phyloP scores from a whole-genome alignment of 2,113 vertebrate species.

The Saccopteryx bilineata region DNA sequence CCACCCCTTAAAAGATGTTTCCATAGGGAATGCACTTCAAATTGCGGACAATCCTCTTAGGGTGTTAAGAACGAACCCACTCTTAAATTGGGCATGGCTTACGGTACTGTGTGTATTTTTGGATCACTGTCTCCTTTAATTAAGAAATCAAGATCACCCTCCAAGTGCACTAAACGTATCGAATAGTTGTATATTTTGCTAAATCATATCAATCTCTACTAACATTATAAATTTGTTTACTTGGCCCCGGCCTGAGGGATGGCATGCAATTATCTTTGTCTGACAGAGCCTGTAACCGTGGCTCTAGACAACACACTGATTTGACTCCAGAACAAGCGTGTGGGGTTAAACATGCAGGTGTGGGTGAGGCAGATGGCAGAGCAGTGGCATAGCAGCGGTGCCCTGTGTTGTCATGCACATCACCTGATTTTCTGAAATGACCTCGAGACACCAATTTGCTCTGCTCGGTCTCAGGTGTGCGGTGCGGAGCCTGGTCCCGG shows the following conservation, averaged over 20 bases:
- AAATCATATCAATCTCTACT: conserved; percentile 55
- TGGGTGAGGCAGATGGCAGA: conserved; percentile 78
- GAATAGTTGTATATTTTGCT: conserved; percentile 34
- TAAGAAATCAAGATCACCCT: not conserved
- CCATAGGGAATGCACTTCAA: not conserved
- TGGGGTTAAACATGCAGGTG: conserved; percentile 76
- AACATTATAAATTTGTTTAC: conserved; percentile 71
- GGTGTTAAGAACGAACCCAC: not conserved
- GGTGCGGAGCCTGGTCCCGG: conserved; percentile 49
- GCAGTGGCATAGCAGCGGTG: conserved; percentile 72
- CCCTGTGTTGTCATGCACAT: conserved; percentile 78
- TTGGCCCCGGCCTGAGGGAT: conserved; percentile 26
- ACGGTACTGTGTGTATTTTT: not conserved
- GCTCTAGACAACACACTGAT: conserved; percentile 22
- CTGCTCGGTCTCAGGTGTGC: conserved; percentile 72
- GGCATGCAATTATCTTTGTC: conserved; percentile 70
- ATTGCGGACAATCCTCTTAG: not conserved
- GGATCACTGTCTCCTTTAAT: not conserved
- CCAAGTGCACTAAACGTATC: not conserved
- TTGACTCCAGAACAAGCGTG: not conserved
- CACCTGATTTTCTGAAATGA: conserved; percentile 81
- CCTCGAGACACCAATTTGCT: conserved; percentile 82
- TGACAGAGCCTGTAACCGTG: conserved; percentile 8
- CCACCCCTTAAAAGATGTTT: not conserved
- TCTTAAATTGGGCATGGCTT: not conserved